phyloP scores from a whole-genome alignment of 1,140 invertebrate genomes.

The Drosophila funebris region DNA sequence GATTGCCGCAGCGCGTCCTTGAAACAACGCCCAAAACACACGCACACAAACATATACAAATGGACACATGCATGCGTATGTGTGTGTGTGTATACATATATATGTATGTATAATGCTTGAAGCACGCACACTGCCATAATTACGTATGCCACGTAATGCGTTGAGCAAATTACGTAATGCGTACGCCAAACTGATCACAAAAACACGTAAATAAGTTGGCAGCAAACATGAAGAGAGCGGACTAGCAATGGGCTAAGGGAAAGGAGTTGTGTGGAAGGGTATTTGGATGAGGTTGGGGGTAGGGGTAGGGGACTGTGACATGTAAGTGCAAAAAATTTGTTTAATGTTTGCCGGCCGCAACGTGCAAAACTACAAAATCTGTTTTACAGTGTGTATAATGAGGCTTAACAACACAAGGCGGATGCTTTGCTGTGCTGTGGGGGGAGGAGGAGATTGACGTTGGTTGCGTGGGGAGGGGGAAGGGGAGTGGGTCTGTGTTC shows the following conservation, averaged over 20 bases:
- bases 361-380: conserved; percentile 29
- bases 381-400: conserved; percentile 30
- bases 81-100: background rate
- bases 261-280: background rate
- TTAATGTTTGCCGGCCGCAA: conserved; percentile 24
- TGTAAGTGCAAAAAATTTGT: conserved; percentile 24
- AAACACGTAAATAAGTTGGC: conserved; percentile 35
- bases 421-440: no score
- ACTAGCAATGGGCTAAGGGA: background rate
- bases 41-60: background rate
- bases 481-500: background rate
- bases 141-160: conserved; percentile 50
- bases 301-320: background rate
- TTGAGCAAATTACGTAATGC: conserved; percentile 50
- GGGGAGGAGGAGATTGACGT: background rate
- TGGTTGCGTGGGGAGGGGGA: background rate
- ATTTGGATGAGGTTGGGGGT: background rate
- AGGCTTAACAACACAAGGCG: background rate
- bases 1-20: conserved; percentile 41
- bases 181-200: conserved; percentile 44
- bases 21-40: conserved; percentile 36
- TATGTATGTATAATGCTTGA: background rate
- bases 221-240: background rate
- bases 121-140: conserved; percentile 35
- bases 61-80: background rate